Conservation (phyloP, 2,113 vertebrate genomes). For the Colossoma macropomum region DNA sequence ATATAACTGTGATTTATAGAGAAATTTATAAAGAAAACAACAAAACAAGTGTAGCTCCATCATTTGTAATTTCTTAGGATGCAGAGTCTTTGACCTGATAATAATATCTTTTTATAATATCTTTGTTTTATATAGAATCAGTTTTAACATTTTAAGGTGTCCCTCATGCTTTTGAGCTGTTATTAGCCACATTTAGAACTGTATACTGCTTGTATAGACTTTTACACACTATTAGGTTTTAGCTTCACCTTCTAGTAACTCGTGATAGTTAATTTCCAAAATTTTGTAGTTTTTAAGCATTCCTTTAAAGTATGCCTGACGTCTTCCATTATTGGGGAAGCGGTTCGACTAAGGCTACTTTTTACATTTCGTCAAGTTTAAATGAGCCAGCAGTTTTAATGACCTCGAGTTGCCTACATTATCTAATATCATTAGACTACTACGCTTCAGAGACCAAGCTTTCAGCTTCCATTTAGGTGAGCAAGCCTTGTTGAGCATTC, state of each 20-base stretch:
- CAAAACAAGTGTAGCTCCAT: no score
- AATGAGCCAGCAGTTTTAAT: neutral
- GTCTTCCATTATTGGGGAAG: no score
- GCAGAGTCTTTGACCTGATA: no score
- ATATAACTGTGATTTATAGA: no score
- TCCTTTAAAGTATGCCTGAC: no score
- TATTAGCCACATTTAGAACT: neutral
- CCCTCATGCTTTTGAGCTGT: neutral
- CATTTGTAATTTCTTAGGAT: no score
- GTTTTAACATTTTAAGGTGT: neutral
- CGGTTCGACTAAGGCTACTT: neutral
- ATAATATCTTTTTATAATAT: no score
- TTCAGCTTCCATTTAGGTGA: neutral
- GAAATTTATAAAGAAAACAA: no score
- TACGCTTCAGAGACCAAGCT: neutral
- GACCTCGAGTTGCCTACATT: neutral
- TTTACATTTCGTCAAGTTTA: neutral
- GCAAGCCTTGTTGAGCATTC: neutral
- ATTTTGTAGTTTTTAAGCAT: neutral
- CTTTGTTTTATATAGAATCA: neutral
- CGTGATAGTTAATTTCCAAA: neutral
- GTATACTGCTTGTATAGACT: neutral
- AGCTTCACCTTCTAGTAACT: neutral
- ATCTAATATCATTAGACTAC: conserved; percentile 1
- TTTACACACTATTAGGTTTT: neutral